These are phyloP conservation scores for Phymanthus crucifer DNA, from an alignment of 92 coral and sea anemone genomes.

Conservation along the genomic window DNA sequence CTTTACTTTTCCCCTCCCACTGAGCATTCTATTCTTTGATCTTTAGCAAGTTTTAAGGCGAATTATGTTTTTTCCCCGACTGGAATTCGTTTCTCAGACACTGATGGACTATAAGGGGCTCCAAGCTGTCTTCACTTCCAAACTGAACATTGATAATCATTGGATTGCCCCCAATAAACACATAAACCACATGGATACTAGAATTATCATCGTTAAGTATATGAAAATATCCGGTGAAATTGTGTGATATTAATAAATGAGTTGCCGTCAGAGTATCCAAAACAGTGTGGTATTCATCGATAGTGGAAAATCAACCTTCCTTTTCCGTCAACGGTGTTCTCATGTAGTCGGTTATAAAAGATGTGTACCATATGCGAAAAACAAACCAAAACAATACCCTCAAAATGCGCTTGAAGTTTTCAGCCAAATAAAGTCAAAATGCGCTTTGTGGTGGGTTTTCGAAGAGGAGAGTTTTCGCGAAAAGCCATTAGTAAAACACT, in stretches of 20 bases:
- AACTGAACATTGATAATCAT: conserved; percentile 50
- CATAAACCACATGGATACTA: conserved; percentile 35
- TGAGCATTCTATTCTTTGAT: conserved; percentile 14
- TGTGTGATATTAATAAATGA: conserved; percentile 51
- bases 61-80: background rate
- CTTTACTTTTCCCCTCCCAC: conserved; percentile 33
- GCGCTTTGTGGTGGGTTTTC: background rate
- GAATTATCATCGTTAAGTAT: conserved; percentile 72
- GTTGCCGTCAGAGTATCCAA: conserved; percentile 1
- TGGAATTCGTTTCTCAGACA: background rate
- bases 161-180: conserved; percentile 69
- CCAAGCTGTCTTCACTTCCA: conserved; percentile 10
- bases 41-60: conserved; percentile 22
- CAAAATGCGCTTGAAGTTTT: conserved; percentile 5
- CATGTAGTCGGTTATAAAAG: conserved; percentile 7
- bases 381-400: background rate
- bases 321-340: conserved; percentile 37
- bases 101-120: background rate
- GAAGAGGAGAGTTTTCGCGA: conserved; percentile 33
- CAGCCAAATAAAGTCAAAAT: background rate
- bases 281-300: conserved; percentile 19
- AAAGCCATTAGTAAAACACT: conserved; percentile 47
- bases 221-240: conserved; percentile 58
- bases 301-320: conserved; percentile 21
- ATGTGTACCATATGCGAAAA: conserved; percentile 42